Evolutionary conservation across 2,113 vertebrate genomes (phyloP), one percentile per base, ranked within the genome.

Genomic region (Cyanistes caeruleus): DNA sequence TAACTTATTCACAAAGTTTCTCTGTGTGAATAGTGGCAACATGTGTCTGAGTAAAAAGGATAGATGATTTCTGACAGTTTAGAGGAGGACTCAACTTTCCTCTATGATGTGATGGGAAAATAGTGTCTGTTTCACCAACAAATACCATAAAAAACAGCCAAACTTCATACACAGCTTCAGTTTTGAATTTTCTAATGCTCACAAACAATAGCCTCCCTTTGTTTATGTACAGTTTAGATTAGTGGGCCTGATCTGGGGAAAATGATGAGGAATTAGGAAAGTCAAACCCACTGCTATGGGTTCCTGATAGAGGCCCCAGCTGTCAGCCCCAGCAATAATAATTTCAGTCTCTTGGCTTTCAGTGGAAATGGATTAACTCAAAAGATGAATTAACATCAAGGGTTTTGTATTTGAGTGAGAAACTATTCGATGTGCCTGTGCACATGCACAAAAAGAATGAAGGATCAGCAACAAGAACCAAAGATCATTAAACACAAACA

Each of bases 281-380:
- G 86, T 76, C 55, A 79, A 73, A 74, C 43, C 46, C 75, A 31
- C 41, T 58, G 75, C 67, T 49, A 13, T 0, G 1, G 89, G 35
- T 41, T 89, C 81, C 70, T n/a, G 67, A 52, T 15, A 35, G 58
- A 87, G 85, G 78, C 68, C 37, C 31, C 35, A 16, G 1, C 25
- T 85, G 64, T 56, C 85, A 83, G 76, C 21, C 28, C 28, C 60
- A 75, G 72, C 79, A 80, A 83, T 13, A 82, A 93, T 76, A 58
- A 90, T 80, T 92, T 72, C 92, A 67, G 15, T 41, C 31, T 85
- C 63, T 35, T 46, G 67, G 43, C 84, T 93, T 82, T 90, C 88
- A 49, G 51, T 37, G 51, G 82, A 92, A 94, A 84, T 46, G 90
- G 63, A 93, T 91, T 90, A 91, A 83, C 85, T 93, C 55, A 46